Evolutionary conservation across 2,113 vertebrate species (phyloP).

Genomic region (Pelecanus crispus): DNA sequence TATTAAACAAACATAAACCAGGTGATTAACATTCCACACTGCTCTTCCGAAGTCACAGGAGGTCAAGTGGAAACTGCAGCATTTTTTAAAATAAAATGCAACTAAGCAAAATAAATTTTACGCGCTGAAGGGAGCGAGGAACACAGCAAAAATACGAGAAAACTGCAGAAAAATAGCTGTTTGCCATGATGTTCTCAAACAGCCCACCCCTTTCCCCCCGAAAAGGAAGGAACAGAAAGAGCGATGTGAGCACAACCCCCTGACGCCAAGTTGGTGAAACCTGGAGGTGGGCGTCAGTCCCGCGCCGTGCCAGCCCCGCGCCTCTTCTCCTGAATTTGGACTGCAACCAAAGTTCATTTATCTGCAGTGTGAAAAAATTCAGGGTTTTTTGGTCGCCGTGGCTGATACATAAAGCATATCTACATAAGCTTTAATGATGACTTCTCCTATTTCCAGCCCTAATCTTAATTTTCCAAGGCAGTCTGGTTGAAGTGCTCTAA

Average conservation of each 20-base stretch:
- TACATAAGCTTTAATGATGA: neutral
- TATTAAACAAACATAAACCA: no score
- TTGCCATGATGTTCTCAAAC: neutral
- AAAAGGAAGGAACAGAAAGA: neutral
- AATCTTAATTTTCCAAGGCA: neutral
- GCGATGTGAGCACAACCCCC: neutral
- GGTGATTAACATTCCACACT: neutral
- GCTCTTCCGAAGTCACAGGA: neutral
- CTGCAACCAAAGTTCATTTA: neutral
- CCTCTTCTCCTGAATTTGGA: neutral
- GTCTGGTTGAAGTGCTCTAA: neutral
- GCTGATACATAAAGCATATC: accelerated
- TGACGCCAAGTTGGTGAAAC: accelerated
- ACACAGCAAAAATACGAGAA: neutral
- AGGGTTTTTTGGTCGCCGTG: neutral
- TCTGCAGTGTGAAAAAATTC: neutral
- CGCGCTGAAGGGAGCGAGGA: neutral
- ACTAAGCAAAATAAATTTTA: neutral
- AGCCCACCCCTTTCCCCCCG: no score
- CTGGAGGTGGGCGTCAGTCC: neutral
- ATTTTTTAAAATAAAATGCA: neutral
- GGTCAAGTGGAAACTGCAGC: neutral
- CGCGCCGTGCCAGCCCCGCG: no score
- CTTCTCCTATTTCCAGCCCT: neutral
- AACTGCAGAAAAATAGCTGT: neutral